Evolutionary conservation across 2,888 invertebrate species (phyloP).

Genomic region (Sisyra terminalis): DNA sequence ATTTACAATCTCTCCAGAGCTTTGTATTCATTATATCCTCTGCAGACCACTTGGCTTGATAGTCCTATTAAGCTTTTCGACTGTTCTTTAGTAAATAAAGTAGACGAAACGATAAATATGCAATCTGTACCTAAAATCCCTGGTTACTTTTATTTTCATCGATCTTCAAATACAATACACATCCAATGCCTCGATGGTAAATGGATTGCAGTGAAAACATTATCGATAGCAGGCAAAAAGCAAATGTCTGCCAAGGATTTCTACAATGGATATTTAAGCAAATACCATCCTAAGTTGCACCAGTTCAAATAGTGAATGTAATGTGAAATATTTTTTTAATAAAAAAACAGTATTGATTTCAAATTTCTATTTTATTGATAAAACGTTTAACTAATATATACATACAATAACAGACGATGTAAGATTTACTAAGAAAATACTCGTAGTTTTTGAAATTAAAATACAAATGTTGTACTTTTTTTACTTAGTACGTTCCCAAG

Average conservation of each 20-base stretch:
- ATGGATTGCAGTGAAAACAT: constrained; percentile 44
- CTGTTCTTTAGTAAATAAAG: constrained; percentile 10
- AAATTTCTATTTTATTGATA: too few relatives aligned
- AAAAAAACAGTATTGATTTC: too few relatives aligned
- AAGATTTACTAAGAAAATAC: too few relatives aligned
- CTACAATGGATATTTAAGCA: constrained; percentile 69
- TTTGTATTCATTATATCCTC: constrained; percentile 41
- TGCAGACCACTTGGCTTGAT: constrained; percentile 43
- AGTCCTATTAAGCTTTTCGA: constrained; percentile 44
- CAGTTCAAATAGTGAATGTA: constrained; percentile 2
- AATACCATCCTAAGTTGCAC: constrained; percentile 18
- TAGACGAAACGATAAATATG: constrained; percentile 10
- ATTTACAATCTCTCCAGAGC: constrained; percentile 59
- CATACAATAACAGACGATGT: too few relatives aligned
- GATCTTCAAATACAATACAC: constrained; percentile 35
- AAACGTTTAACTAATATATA: too few relatives aligned
- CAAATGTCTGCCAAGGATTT: constrained; percentile 67
- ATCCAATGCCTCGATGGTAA: constrained; percentile 48
- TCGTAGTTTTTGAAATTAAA: too few relatives aligned
- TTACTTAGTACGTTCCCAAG: too few relatives aligned
- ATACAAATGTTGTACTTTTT: too few relatives aligned
- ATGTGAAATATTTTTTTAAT: too few relatives aligned
- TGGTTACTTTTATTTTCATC: constrained; percentile 45
- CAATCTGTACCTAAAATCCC: constrained; percentile 18
- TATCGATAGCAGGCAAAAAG: constrained; percentile 51